phyloP scores from a whole-genome alignment of 2,113 vertebrate species.

The Chinchilla lanigera region DNA sequence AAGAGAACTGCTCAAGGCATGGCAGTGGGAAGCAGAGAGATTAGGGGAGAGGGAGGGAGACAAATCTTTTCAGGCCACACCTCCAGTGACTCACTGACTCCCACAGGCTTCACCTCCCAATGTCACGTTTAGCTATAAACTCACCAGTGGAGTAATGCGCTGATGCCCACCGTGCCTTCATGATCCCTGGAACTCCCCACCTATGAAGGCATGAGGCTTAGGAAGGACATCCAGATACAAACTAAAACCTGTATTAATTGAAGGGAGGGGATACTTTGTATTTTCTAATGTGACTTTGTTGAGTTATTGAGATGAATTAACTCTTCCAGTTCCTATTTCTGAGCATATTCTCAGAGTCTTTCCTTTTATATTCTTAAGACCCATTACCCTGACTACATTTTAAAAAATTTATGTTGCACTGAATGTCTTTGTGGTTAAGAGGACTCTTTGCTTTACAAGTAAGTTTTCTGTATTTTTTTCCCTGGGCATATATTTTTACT shows the following conservation, averaged over 20 bases:
- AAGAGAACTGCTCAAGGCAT: neutral
- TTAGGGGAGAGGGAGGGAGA: neutral
- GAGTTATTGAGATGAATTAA: neutral
- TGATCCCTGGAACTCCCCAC: neutral
- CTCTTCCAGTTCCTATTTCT: neutral
- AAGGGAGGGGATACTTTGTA: conserved; percentile 5
- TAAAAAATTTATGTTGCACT: neutral
- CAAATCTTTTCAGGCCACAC: neutral
- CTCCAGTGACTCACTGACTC: neutral
- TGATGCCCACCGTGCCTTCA: too few species aligned
- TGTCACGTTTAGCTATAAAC: neutral
- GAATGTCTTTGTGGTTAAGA: neutral
- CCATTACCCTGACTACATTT: neutral
- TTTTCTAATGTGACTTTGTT: neutral
- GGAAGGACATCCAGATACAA: neutral
- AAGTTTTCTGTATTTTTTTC: neutral
- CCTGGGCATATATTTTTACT: conserved; percentile 11
- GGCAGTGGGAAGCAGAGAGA: neutral
- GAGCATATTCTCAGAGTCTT: neutral
- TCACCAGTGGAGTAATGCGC: neutral
- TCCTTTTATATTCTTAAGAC: neutral
- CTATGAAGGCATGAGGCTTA: neutral
- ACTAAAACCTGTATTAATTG: neutral
- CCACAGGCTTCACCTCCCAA: neutral
- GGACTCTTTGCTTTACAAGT: conserved; percentile 40